Evolutionary conservation across 2,797 vertebrate species (phyloP), one percentile per base, ranked within the genome.

Genomic region (Sebastes goodei): DNA sequence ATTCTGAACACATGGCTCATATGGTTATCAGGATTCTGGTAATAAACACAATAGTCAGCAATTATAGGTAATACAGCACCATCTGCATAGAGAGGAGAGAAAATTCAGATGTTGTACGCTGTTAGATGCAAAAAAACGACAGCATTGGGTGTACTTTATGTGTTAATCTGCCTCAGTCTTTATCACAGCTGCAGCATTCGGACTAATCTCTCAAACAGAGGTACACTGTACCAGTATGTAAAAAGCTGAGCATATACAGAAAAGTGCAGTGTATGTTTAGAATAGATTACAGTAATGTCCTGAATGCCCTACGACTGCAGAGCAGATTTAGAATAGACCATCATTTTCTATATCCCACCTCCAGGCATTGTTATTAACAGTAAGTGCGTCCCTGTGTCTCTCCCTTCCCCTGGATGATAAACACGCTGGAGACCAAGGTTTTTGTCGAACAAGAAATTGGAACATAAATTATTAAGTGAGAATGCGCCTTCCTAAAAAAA

Each of bases 391-490:
- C 57, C 20, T 33, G 35, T 29, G 32, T 84, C 55, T 73, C 64
- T 84, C 17, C 64, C 23, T 55, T 75, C 32, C 64, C 55, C 74
- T 78, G 60, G 73, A 83, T 90, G 75, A 90, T 85, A 90, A 93
- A 90, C 85, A 85, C 20, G 15, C 71, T 21, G 15, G 17, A 79
- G 70, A 89, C 82, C 33, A 2, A 71, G 42, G 42, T 74, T 83
- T 90, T 84, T 88, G 79, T 86, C 76, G 56, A 89, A 83, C 78
- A 89, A 81, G 80, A 88, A 93, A 88, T 85, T 80, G 80, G 63
- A 88, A 86, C 71, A 90, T 90, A 61, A 90, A 91, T 89, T 86
- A 94, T 94, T 90, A 68, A 93, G 60, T 33, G 42, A 74, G 35
- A 87, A 77, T 77, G 63, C 6, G 14, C 55, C 67, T 63, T 55